phyloP scores from a whole-genome alignment of 2,888 invertebrate genomes.

The Lasioglossum pauxillum region DNA sequence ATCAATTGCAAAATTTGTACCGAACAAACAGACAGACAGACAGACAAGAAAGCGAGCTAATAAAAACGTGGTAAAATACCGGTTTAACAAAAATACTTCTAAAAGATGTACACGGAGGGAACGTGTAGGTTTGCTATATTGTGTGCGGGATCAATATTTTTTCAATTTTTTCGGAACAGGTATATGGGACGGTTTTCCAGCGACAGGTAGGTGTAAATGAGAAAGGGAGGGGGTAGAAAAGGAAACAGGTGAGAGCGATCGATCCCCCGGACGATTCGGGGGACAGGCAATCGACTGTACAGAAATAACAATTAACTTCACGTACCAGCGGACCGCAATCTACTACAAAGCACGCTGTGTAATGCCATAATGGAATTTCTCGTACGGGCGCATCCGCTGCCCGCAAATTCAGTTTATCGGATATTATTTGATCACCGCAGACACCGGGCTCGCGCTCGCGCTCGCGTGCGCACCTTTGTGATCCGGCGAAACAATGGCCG shows the following conservation, averaged over 20 bases:
- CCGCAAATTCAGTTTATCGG: conserved; percentile 56
- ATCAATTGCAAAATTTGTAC: too few relatives aligned
- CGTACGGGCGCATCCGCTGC: conserved; percentile 17
- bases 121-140: too few relatives aligned
- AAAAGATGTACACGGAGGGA: too few relatives aligned
- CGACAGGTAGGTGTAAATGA: neutral
- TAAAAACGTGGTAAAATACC: too few relatives aligned
- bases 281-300: neutral
- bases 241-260: neutral
- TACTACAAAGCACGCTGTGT: conserved; percentile 36
- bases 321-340: conserved; percentile 28
- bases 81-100: too few relatives aligned
- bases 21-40: too few relatives aligned
- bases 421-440: conserved; percentile 53
- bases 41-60: too few relatives aligned
- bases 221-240: neutral
- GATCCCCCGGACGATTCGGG: neutral
- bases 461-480: conserved; percentile 26
- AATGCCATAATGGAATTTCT: conserved; percentile 51
- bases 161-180: neutral
- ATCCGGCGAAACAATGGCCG: conserved; percentile 24
- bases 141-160: neutral
- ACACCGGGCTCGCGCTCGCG: conserved; percentile 10
- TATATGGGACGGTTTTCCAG: neutral
- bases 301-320: conserved; percentile 34